Conservation (phyloP, 1,140 invertebrate genomes). For the Bradysia coprophila region DNA sequence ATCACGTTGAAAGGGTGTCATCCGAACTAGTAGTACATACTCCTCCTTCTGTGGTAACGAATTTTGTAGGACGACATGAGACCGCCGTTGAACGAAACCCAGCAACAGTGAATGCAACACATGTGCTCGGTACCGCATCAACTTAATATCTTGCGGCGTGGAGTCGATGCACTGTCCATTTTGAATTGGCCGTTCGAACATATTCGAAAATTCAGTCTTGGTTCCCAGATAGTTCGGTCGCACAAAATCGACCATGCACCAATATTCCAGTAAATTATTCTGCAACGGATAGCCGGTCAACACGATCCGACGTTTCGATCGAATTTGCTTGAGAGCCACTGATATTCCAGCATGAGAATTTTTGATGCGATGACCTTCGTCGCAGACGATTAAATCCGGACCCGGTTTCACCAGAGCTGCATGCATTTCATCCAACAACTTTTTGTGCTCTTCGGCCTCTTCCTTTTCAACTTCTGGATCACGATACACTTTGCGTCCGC, state of each 20-base stretch:
- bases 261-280: conserved; percentile 90
- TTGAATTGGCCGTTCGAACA: conserved; percentile 89
- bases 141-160: conserved; percentile 69
- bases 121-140: conserved; percentile 80
- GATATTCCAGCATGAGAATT: conserved; percentile 89
- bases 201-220: conserved; percentile 86
- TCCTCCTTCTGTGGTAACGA: conserved; percentile 81
- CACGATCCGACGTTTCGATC: conserved; percentile 75
- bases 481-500: conserved; percentile 13
- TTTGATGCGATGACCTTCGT: conserved; percentile 93
- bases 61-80: conserved; percentile 70
- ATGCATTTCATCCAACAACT: conserved; percentile 69
- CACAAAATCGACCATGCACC: conserved; percentile 95
- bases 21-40: conserved; percentile 72
- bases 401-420: conserved; percentile 75
- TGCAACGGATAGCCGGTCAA: conserved; percentile 93
- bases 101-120: conserved; percentile 76
- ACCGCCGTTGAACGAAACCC: conserved; percentile 83
- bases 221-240: conserved; percentile 82
- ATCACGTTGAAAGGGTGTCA: conserved; percentile 72
- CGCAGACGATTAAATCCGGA: conserved; percentile 87
- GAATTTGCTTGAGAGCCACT: conserved; percentile 77
- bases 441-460: conserved; percentile 70
- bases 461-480: conserved; percentile 48
- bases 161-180: conserved; percentile 90